phyloP scores from a whole-genome alignment of 2,113 vertebrate species.

The Hyaena hyaena region DNA sequence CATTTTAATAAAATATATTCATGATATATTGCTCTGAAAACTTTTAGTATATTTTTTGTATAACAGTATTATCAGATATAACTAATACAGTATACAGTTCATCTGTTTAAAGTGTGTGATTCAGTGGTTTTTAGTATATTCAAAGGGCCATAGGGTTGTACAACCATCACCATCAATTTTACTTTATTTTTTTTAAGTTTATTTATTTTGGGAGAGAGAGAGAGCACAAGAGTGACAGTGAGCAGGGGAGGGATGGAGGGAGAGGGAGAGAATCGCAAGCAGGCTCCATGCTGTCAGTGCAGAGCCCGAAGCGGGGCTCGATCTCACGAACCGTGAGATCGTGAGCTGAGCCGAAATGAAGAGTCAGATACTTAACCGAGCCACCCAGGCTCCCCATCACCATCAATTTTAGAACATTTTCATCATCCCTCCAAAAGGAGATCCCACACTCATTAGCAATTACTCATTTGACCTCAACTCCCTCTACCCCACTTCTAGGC shows the following conservation, averaged over 20 bases:
- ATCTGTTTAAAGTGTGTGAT: background rate
- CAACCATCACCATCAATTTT: background rate
- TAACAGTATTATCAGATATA: background rate
- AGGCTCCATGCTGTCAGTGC: too few relatives aligned
- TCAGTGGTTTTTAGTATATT: background rate
- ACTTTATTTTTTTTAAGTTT: too few relatives aligned
- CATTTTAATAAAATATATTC: constrained; percentile 25
- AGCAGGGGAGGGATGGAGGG: too few relatives aligned
- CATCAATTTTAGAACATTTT: background rate
- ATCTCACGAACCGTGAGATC: too few relatives aligned
- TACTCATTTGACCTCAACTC: background rate
- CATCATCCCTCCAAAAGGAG: background rate
- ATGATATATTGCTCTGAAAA: background rate
- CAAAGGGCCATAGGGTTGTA: background rate
- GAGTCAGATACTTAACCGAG: too few relatives aligned
- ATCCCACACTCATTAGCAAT: background rate
- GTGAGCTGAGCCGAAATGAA: too few relatives aligned
- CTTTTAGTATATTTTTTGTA: background rate
- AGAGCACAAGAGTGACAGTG: too few relatives aligned
- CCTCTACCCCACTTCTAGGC: background rate
- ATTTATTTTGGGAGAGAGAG: too few relatives aligned
- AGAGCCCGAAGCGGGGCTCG: too few relatives aligned
- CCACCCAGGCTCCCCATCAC: too few relatives aligned
- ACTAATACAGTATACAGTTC: background rate
- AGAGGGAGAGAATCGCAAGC: too few relatives aligned